Base-by-base conservation (phyloP, 2,797 vertebrate genomes). In the Mionectes olivaceus region DNA sequence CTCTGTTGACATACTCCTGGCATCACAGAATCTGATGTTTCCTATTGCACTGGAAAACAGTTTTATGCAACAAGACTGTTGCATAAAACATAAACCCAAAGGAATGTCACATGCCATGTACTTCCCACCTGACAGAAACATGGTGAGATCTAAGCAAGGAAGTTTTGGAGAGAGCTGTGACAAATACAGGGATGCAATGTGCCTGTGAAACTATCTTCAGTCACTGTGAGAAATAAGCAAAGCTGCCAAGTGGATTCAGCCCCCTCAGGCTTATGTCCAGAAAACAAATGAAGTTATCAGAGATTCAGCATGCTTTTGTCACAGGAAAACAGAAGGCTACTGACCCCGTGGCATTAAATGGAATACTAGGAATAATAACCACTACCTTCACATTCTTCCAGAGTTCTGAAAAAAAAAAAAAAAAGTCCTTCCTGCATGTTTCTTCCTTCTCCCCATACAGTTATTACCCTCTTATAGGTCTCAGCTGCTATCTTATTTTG, bases 41-140 rank as follows among this genome's bases (percentile, higher is more conserved):
- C 68, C 35, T 49, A 6, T 57, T 64, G 46, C 69, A 73, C 33
- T 47, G 22, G 32, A 71, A 71, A 83, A 60, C 28, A 3, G 7
- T 56, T 92, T 27, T 52, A 28, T 52, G 49, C 28, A 47, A 41
- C 11, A 18, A 52, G 13, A 67, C 35, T 44, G 15, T 5, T 73
- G 25, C 55, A 83, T 23, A 49, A 87, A 87, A 47, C 19, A 55
- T 23, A 57, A 80, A 79, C 0, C 18, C 47, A 43, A 37, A 84
- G 70, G 59, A 46, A 46, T 1, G 5, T 21, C 16, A 8, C 21
- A n/a, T 25, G 27, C 56, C 64, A 46, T 3, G 3, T 25, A 59
- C 11, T 13, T 17, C 9, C 3, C 9, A 18, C 11, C 49, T 78
- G 6, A 32, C 0, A 63, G 37, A 67, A 87, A 44, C 0, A 0